A percentile compares a stretch with the other conserved stretches of the same genome.
Conservation (phyloP, 92 coral and sea anemone species). For the Actinernus sp. region DNA sequence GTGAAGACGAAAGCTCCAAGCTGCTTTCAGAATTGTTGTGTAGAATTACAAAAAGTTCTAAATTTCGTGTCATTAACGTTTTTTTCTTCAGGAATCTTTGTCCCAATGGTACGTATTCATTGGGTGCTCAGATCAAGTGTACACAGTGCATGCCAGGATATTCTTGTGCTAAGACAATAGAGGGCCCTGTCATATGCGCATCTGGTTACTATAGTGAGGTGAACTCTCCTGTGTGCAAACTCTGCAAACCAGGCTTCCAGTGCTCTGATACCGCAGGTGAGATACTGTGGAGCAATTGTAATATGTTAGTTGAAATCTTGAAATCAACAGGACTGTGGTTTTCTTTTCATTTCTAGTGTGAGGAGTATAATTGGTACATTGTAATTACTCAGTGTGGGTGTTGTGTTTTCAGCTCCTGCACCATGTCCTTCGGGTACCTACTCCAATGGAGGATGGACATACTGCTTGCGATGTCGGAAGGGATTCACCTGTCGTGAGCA, state of each 20-base stretch:
- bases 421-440: constrained; percentile 95
- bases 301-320: background rate
- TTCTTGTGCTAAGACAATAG: constrained; percentile 69
- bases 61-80: background rate
- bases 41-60: too few species aligned
- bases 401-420: constrained; percentile 78
- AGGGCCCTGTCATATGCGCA: constrained; percentile 82
- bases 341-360: background rate
- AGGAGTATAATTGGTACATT: too few species aligned
- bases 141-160: constrained; percentile 84
- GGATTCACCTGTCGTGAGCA: constrained; percentile 90
- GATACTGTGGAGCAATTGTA: background rate
- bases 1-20: too few species aligned
- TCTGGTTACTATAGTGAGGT: constrained; percentile 92
- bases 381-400: too few species aligned
- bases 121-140: constrained; percentile 94
- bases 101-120: constrained; percentile 96
- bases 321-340: too few species aligned
- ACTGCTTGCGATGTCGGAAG: constrained; percentile 77
- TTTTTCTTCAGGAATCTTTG: constrained; percentile 69
- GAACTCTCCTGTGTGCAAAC: constrained; percentile 75
- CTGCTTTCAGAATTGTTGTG: too few species aligned
- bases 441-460: constrained; percentile 72
- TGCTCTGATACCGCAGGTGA: constrained; percentile 96
- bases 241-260: constrained; percentile 94